Percentiles rank a stretch among this genome's conserved stretches.
Conservation (phyloP, 2,113 vertebrate genomes). For the Trichomycterus rosablanca region DNA sequence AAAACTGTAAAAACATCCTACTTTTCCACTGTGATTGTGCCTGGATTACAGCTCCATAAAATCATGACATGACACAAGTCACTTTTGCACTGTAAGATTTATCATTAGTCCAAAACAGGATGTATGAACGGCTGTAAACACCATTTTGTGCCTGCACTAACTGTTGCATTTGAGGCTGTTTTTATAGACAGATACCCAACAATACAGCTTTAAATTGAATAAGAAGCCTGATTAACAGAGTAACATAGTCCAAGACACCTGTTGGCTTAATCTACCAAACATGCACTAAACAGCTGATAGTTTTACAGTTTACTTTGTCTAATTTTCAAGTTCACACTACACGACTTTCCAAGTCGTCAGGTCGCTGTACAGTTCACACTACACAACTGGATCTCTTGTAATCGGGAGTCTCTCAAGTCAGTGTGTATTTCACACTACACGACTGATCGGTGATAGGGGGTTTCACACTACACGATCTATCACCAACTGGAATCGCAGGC, state of each 20-base stretch:
- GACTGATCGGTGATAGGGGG: too few relatives aligned
- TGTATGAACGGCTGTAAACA: background rate
- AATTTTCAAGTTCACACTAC: too few relatives aligned
- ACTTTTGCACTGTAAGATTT: conserved; percentile 25
- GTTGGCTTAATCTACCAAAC: conserved; percentile 6
- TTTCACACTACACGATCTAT: too few relatives aligned
- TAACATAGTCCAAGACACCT: background rate
- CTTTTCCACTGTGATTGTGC: conserved; percentile 33
- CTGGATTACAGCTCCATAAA: conserved; percentile 5
- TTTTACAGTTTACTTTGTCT: too few relatives aligned
- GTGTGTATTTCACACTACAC: too few relatives aligned
- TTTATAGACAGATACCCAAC: background rate
- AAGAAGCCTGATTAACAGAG: background rate
- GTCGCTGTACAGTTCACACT: too few relatives aligned
- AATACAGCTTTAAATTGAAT: background rate
- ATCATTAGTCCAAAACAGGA: background rate
- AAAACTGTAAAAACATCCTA: conserved; percentile 21
- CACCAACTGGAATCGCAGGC: too few relatives aligned
- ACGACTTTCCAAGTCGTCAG: too few relatives aligned
- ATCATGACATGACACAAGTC: conserved; percentile 2
- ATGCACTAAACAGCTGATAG: conserved; percentile 1
- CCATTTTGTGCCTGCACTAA: conserved; percentile 32
- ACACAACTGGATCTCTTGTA: too few relatives aligned
- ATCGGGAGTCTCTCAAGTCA: too few relatives aligned
- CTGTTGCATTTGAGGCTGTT: background rate